Base-by-base conservation (phyloP, 2,113 vertebrate species). In the Eudyptes chrysolophus region DNA sequence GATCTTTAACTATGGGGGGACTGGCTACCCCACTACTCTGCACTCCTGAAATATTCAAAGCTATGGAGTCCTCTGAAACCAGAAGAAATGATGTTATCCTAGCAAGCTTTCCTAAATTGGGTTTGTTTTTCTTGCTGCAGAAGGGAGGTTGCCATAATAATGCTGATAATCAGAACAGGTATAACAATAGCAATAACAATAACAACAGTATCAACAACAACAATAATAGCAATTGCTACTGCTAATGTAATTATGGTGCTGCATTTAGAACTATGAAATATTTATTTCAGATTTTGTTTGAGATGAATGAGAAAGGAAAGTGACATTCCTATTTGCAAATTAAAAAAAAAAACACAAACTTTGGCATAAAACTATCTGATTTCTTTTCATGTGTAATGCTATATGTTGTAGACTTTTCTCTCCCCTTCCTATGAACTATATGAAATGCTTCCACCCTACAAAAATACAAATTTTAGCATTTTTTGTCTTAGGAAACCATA, bases 101-200 rank as follows among this genome's bases (percentile, higher is more conserved):
- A 68, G 95, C 93, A 87, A 97, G 98, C 3, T 98, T 98, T 93
- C 97, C 97, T 60, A 98, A 98, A 94, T 97, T 86, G 42, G 96
- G 87, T 98, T 61, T 97, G 97, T 61, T 79, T 71, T 69, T 36
- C 25, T 60, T 84, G 82, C 36, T 71, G 40, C 21, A 48, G 21
- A 57, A 87, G 70, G 15, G 27, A 62, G 18, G 13, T 46, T 57
- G 16, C 60, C 36, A 30, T 61, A 70, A 61, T 61, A 70, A 61
- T 34, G 21, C 14, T 80, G 32, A 46, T 51, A 65, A 79, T 87
- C 55, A 46, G 26, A 87, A 51, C 24, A 79, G 38, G 17, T 40
- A n/a, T 60, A 83, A 49, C 13, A 82, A 29, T 15, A 85, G 4
- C 11, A 69, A n/a, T 10, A 80, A 14, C 25, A 36, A 32, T 20